Evolutionary conservation across 2,888 invertebrate species (phyloP), one percentile per base, ranked within the genome.

Genomic region (Leptopterna dolabrata): DNA sequence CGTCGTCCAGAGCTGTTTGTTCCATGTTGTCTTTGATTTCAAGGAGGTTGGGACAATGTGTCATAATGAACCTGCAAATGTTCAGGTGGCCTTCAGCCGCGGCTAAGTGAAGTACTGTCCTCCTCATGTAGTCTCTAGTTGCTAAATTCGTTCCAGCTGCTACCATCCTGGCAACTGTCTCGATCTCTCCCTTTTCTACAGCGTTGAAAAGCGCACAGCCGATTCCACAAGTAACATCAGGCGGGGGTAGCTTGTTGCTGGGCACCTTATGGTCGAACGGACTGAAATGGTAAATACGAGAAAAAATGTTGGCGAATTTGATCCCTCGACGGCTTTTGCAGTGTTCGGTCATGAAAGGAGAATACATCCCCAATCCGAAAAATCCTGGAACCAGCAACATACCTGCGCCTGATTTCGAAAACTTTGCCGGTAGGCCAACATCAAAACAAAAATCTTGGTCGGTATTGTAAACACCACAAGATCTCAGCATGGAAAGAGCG

Each of bases 361-460:
- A 88, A 24, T 87, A 88, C 13, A 87, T 36, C 4, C 84, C 88
- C 14, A 88, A 36, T 19, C 87, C 87, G 70, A 88, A 81, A 29
- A 84, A 78, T 3, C 81, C 85, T 13, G 88, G 88, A 16, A 88
- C 70, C 6, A 87, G 47, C 41, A 88, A 19, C 11, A 87, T 41
- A 78, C 76, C 55, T 1, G 51, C 87, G 0, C 88, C 88, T 16
- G 87, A 80, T 30, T 45, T 43, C 1, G 87, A 70, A 36, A 83
- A 87, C 19, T 80, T 84, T 24, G 76, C 76, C 30, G 88, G 88
- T 14, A 85, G 24, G 27, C 88, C 85, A 36, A 87, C 55, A 76
- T 88, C 73, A 24, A 86, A 88, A 43, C 1, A 27, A 16, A 82
- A 63, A 43, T 41, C 43, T 45, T 71, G 55, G 47, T 36, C 29